Base-by-base conservation (phyloP, 2,113 vertebrate genomes). In the Mellivora capensis region DNA sequence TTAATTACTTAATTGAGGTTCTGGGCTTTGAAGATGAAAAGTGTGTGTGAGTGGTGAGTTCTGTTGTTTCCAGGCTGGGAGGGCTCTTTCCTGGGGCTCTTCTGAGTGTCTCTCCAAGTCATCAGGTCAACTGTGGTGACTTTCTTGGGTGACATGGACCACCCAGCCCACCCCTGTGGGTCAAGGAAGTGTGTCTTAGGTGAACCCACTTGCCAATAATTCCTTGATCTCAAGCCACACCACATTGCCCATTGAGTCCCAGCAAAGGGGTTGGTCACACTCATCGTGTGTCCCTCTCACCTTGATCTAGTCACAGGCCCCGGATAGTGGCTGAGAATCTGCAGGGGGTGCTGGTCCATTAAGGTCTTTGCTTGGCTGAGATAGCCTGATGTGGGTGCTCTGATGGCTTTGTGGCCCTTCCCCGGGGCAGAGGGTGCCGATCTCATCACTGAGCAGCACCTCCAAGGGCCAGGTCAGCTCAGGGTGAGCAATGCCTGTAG, bases 1-100 rank as follows among this genome's bases (percentile, higher is more conserved):
- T 89, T 93, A 83, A 96, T 85, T 76, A 85, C 87, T 90, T 94
- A 80, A 91, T 39, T 89, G 91, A 62, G 82, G 67, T 54, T 44
- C 89, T 84, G 87, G 17, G 91, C 96, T 97, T 97, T 94, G 94
- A 96, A 96, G 92, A 92, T 44, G 71, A 64, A 90, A 91, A 93
- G 62, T 25, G 76, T 47, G 34, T 47, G 59, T 77, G 79, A 83
- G 88, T 49, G 82, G 91, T 13, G 7, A 62, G 37, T 5, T 18
- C 59, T 3, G 44, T 42, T 59, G 80, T 42, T 95, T 74, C 85
- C 90, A 57, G 80, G 47, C 57, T 84, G 77, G 49, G 31, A 79
- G 71, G 29, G 34, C 61, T 67, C 29, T 89, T 82, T 42, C 5
- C 5, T 6, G 1, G 59, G 31, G 52, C 6, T 85, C 67, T 62